phyloP scores from a whole-genome alignment of 2,113 vertebrate genomes.

The Paramisgurnus dabryanus region DNA sequence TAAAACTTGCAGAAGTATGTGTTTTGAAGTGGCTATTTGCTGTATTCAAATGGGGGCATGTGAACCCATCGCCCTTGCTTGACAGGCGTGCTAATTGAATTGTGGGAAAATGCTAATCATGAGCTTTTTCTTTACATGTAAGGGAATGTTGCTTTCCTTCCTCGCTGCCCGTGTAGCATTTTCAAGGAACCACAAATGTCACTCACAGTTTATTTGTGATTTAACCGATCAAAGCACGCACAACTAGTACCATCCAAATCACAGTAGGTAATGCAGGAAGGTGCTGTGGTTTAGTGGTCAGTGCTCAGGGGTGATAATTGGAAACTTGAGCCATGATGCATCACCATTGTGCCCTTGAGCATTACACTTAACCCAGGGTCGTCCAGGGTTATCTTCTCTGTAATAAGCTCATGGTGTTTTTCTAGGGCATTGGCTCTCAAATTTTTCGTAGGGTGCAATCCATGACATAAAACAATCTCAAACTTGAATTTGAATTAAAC shows the following conservation, averaged over 20 bases:
- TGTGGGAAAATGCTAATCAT: conserved; percentile 78
- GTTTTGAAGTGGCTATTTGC: neutral
- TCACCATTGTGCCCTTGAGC: neutral
- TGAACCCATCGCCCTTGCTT: conserved; percentile 62
- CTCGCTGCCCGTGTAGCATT: neutral
- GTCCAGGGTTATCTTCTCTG: no score
- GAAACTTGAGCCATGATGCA: neutral
- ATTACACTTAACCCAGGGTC: neutral
- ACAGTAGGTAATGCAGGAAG: no score
- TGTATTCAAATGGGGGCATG: conserved; percentile 51
- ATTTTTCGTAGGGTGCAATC: no score
- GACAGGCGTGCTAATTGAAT: conserved; percentile 80
- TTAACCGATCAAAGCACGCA: neutral
- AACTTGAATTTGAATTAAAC: no score
- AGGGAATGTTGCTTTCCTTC: conserved; percentile 45
- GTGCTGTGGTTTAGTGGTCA: neutral
- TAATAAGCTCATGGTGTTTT: neutral
- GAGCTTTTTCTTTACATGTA: conserved; percentile 62
- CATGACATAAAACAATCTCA: no score
- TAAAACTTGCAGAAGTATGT: neutral
- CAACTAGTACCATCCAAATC: no score
- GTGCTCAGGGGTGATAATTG: neutral
- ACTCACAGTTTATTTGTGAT: neutral
- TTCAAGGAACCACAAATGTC: neutral
- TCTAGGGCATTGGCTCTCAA: no score